Base-by-base conservation (phyloP, 2,797 vertebrate species). In the Mormyrus hasselquistii region DNA sequence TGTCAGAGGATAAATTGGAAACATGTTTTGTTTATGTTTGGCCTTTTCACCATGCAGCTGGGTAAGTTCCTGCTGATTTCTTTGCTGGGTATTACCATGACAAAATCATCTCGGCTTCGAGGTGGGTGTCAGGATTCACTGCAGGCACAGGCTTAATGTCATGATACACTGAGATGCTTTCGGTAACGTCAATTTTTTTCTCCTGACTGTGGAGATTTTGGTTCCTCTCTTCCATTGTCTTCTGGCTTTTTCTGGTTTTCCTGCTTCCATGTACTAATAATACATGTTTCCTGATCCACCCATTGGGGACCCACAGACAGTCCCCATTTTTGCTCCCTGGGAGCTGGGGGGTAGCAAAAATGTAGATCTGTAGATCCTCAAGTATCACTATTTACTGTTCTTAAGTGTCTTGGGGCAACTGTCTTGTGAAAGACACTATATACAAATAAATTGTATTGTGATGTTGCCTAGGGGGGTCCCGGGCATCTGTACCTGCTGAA, bases 401-500 rank as follows among this genome's bases (percentile, higher is more conserved):
- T 38, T 2, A 73, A 38, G 12, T 73, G 12, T 73, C 65, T 38
- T 73, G 29, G 14, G 29, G 65, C 65, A 73, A 38, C 29, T 38
- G 12, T 73, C 12, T 65, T 65, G 2, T 14, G 65, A 34, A 34
- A 69, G 65, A 29, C 10, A 2, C 29, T 69, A 69, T 69, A 34
- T 73, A 38, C 10, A 73, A 38, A 73, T 38, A 73, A 73, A 73
- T 47, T 25, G 49, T 29, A 10, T 84, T 84, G 49, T 52, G 19
- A 47, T 84, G n/a, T 50, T 47, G n/a, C 29, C 65, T 93, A 99
- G 98, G 98, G 98, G 10, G 98, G 98, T 62, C 98, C 98, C 0
- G 98, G 98, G 34, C 97, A 99, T 93, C 94, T 99, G 25, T 99
- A 99, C 91, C 93, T 99, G 91, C 94, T 99, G 91, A 99, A 99